Evolutionary conservation across 1,140 invertebrate genomes (phyloP), one percentile per base, ranked within the genome.

Genomic region (Magallana ariakensis): DNA sequence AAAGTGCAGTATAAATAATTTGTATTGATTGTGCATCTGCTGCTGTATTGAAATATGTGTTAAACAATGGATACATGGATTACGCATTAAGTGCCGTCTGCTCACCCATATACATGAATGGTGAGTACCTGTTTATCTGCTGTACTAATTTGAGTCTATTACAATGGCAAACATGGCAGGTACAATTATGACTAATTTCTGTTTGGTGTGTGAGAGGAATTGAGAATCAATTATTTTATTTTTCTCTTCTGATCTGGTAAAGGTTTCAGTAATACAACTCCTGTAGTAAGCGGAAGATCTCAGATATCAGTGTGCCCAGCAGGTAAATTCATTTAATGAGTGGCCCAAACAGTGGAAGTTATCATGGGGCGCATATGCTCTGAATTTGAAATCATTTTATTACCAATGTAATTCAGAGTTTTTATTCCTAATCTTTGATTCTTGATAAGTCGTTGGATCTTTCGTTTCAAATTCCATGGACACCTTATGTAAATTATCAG

Each of bases 81-180:
- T 75, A 75, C 66, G 66, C 66, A 75, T 75, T 75, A 75, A 75
- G 66, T 75, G 22, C 66, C 66, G 9, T 75, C 66, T 75, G 66
- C 66, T 75, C 66, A 75, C 66, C 22, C 22, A 75, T 75, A 26
- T 22, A 75, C 66, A 13, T 75, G 66, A 75, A 75, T 75, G 66
- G 66, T 75, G 66, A 75, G 66, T 75, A 75, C 66, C 66, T 75
- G 22, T 75, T 26, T 75, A 22, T 75, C 33, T 11, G 22, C 66
- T 22, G 66, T 75, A 75, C 22, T 75, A 26, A 75, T 75, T 75
- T 19, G 66, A 22, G 66, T 26, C 66, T 26, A 26, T 26, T 75
- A 26, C 22, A 75, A 75, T 75, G 66, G 22, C 66, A 26, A 75
- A 75, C 22, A 75, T 75, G 13, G 66, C 66, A 75, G 66, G 66